Evolutionary conservation across 2,888 invertebrate genomes (phyloP).

Genomic region (Ommatoiulus sabulosus): DNA sequence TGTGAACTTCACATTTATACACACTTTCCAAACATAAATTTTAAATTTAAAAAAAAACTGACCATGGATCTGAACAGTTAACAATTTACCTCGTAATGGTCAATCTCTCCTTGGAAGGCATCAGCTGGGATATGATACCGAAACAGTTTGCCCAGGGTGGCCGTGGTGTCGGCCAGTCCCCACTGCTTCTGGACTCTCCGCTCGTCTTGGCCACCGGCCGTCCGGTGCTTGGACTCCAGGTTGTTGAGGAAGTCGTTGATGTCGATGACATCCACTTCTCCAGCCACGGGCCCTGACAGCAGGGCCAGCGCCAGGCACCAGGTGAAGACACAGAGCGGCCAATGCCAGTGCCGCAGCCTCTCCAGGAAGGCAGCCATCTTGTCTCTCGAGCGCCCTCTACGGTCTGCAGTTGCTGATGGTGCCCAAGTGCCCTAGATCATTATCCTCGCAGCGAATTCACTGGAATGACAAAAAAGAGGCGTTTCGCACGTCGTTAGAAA

Average conservation of each 20-base stretch:
- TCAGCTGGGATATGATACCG: conserved; percentile 79
- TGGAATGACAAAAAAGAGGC: background rate
- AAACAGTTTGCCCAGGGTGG: conserved; percentile 79
- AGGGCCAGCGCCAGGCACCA: conserved; percentile 10
- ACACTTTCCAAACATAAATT: too few relatives aligned
- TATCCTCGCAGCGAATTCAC: background rate
- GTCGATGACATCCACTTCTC: background rate
- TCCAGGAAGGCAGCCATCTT: background rate
- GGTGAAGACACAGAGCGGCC: conserved; percentile 6
- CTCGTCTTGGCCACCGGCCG: background rate
- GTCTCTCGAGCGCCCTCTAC: background rate
- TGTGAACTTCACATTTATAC: too few relatives aligned
- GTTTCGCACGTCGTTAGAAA: background rate
- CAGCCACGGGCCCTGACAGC: background rate
- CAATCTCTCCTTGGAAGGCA: conserved; percentile 77
- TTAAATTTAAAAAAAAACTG: too few relatives aligned
- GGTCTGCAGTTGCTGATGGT: background rate
- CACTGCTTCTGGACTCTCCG: conserved; percentile 66
- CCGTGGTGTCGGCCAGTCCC: conserved; percentile 75
- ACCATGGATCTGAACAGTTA: too few relatives aligned
- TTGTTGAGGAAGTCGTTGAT: conserved; percentile 41
- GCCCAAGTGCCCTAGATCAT: background rate
- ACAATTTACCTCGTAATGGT: conserved; percentile 76
- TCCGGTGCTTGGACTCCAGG: background rate
- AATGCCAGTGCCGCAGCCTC: background rate